These are phyloP conservation scores for Actinia tenebrosa DNA, from an alignment of 64 coral and sea anemone species.

Conservation along the genomic window DNA sequence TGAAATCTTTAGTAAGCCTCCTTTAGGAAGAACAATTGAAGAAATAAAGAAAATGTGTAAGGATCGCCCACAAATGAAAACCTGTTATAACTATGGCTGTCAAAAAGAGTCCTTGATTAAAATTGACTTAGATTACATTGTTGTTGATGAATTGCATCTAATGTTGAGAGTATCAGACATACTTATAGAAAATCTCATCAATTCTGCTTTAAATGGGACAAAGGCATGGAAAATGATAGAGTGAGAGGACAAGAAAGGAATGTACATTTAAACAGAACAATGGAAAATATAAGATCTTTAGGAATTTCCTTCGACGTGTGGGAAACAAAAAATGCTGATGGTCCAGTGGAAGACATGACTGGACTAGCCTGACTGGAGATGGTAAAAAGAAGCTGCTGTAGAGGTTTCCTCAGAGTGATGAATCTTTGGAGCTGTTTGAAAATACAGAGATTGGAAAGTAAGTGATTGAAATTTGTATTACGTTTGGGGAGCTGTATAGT, in stretches of 20 bases:
- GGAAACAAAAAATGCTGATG: conserved; percentile 25
- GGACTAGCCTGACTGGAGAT: neutral
- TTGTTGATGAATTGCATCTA: conserved; percentile 61
- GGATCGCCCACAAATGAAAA: neutral
- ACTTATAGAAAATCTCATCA: conserved; percentile 33
- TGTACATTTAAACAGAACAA: neutral
- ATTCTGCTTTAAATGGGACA: conserved; percentile 43
- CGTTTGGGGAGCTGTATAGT: neutral
- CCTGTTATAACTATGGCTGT: neutral
- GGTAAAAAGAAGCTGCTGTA: neutral
- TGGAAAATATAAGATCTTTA: conserved; percentile 31
- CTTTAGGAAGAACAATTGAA: neutral
- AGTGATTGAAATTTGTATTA: no score
- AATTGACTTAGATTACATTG: conserved; percentile 16
- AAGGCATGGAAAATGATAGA: conserved; percentile 23
- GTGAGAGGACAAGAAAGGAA: conserved; percentile 11
- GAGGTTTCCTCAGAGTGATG: no score
- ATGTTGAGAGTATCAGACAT: conserved; percentile 47
- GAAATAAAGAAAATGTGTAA: neutral
- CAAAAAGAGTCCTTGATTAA: conserved; percentile 7
- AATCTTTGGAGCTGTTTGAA: no score
- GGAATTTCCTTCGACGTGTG: conserved; percentile 51
- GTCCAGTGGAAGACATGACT: neutral
- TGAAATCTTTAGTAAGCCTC: neutral
- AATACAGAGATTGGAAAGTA: no score